phyloP scores from a whole-genome alignment of 2,113 vertebrate genomes.

The Oriolus oriolus region DNA sequence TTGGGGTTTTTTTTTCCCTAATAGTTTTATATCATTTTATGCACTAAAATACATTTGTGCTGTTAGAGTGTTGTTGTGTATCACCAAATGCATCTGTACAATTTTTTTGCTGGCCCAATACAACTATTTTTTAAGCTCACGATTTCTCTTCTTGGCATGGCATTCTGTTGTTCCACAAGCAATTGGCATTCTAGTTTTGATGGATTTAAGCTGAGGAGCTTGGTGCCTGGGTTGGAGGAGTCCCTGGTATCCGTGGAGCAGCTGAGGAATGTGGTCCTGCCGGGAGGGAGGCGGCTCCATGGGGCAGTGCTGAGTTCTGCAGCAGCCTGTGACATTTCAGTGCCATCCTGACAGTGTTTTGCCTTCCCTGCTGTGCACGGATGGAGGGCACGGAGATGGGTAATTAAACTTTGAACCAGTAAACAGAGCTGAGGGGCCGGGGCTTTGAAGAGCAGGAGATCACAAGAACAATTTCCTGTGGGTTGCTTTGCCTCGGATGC shows the following conservation, averaged over 20 bases:
- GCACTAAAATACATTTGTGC: neutral
- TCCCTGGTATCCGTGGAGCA: neutral
- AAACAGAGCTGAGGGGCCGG: slow-evolving; percentile 3
- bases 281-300: neutral
- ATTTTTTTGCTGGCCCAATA: neutral
- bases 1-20: rapidly evolving
- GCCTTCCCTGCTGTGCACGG: slow-evolving; percentile 54
- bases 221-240: neutral
- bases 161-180: neutral
- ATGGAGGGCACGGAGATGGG: slow-evolving; percentile 5
- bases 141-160: neutral
- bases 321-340: neutral
- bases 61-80: neutral
- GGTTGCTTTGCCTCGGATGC: neutral
- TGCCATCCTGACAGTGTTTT: slow-evolving; percentile 1
- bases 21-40: neutral
- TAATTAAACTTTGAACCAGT: slow-evolving; percentile 64
- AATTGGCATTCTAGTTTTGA: neutral
- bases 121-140: neutral
- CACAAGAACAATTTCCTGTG: slow-evolving; percentile 57
- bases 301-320: neutral
- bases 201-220: neutral
- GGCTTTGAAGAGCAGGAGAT: slow-evolving; percentile 66
- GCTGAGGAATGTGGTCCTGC: neutral
- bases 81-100: neutral